phyloP scores from a whole-genome alignment of 2,888 invertebrate genomes.

The Spicauda simplicius region DNA sequence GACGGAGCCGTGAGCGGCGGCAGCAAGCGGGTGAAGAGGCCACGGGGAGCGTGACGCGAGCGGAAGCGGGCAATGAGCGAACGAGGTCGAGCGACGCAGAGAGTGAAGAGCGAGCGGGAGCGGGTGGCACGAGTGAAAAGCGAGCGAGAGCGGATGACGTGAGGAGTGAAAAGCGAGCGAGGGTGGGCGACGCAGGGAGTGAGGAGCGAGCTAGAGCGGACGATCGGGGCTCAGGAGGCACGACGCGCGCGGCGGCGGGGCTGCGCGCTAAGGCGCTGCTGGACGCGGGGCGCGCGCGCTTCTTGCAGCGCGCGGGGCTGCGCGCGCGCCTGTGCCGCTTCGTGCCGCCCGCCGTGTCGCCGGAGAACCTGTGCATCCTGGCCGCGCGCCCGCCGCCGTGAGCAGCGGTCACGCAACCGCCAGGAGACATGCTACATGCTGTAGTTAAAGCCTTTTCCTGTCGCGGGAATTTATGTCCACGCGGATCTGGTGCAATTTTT shows the following conservation, averaged over 20 bases:
- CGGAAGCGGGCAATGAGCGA: slow-evolving; percentile 87
- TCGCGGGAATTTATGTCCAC: not conserved
- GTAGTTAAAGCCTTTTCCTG: not conserved
- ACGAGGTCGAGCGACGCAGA: no score
- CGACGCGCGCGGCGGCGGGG: slow-evolving; percentile 80
- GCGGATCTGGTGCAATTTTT: no score
- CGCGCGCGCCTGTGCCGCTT: slow-evolving; percentile 87
- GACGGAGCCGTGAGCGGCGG: slow-evolving; percentile 81
- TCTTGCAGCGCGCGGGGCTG: slow-evolving; percentile 85
- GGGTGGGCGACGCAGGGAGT: no score
- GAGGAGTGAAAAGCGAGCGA: no score
- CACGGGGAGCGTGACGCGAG: slow-evolving; percentile 41
- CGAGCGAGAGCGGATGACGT: no score
- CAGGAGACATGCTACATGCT: no score
- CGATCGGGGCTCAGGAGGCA: not conserved
- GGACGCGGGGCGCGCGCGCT: slow-evolving; percentile 90
- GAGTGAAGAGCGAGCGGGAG: no score
- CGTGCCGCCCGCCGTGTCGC: slow-evolving; percentile 86
- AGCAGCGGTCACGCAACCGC: no score
- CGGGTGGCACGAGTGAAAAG: no score
- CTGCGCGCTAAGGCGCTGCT: slow-evolving; percentile 90
- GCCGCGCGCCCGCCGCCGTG: slow-evolving; percentile 72
- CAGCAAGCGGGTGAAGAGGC: not conserved
- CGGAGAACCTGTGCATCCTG: slow-evolving; percentile 92
- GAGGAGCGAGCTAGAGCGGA: no score